Evolutionary conservation across 1,140 invertebrate species (phyloP).

Genomic region (Orius insidiosus): DNA sequence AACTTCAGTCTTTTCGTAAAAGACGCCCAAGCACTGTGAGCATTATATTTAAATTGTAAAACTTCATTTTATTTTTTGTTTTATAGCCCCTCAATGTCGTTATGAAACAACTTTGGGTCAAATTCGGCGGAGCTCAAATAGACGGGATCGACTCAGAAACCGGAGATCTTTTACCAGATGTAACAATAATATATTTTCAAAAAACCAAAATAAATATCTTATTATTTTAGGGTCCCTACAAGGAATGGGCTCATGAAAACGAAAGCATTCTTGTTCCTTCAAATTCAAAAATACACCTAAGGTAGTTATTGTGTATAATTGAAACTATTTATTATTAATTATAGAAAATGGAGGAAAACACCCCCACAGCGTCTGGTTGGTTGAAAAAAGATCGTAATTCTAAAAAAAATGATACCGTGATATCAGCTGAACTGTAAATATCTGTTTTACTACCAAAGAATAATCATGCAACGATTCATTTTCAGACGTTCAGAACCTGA

Average conservation of each 20-base stretch:
- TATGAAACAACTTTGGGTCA: constrained; percentile 12
- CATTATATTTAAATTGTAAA: neutral
- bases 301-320: neutral
- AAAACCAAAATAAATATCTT: neutral
- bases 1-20: constrained; percentile 5
- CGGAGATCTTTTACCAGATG: constrained; percentile 8
- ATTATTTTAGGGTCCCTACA: constrained; percentile 2
- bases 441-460: too few species aligned
- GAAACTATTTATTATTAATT: too few species aligned
- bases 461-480: too few species aligned
- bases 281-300: neutral
- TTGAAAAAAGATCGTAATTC: too few species aligned
- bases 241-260: constrained; percentile 5
- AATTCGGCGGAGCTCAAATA: constrained; percentile 12
- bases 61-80: neutral
- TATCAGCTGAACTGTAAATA: too few species aligned
- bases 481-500: too few species aligned
- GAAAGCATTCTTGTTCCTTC: neutral
- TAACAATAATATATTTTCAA: constrained; percentile 2
- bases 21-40: neutral
- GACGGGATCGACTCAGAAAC: constrained; percentile 11
- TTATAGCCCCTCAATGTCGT: constrained; percentile 29
- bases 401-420: too few species aligned
- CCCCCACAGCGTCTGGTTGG: too few species aligned
- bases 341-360: too few species aligned